Evolutionary conservation across 2,888 invertebrate genomes (phyloP).

Genomic region (Mesopsocus fuscifrons): DNA sequence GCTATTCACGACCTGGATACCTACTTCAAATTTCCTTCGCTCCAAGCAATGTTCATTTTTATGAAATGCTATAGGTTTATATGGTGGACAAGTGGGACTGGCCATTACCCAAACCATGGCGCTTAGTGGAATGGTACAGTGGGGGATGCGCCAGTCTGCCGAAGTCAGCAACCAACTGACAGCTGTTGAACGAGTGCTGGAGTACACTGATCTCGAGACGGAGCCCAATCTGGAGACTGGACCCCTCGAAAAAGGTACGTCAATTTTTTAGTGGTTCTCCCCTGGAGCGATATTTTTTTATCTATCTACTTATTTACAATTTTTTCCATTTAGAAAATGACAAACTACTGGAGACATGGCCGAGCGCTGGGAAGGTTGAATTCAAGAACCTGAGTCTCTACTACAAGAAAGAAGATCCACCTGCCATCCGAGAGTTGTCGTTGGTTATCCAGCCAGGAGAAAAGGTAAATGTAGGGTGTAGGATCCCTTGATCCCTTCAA

Average conservation of each 20-base stretch:
- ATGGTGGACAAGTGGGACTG: conserved; percentile 59
- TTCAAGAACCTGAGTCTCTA: conserved; percentile 32
- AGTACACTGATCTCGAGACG: conserved; percentile 53
- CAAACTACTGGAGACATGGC: conserved; percentile 31
- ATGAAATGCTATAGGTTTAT: too few species aligned
- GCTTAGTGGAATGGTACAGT: conserved; percentile 61
- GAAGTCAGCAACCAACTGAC: conserved; percentile 79
- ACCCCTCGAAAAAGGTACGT: conserved; percentile 16
- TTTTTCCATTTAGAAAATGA: conserved; percentile 22
- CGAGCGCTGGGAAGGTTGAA: conserved; percentile 29
- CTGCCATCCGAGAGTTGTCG: conserved; percentile 33
- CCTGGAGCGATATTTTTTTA: conserved; percentile 10
- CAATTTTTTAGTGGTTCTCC: neutral
- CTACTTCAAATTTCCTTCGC: too few species aligned
- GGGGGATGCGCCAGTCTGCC: conserved; percentile 86
- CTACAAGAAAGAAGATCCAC: conserved; percentile 31
- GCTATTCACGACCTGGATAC: too few species aligned
- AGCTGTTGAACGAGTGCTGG: conserved; percentile 72
- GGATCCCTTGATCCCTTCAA: neutral
- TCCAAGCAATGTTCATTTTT: too few species aligned
- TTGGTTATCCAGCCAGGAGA: conserved; percentile 33
- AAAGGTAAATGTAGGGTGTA: conserved; percentile 23
- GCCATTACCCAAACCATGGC: conserved; percentile 67
- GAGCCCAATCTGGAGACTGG: conserved; percentile 24
- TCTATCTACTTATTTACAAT: conserved; percentile 6